Conservation (phyloP, 1,140 invertebrate species). For the Trypoxylus dichotomus region DNA sequence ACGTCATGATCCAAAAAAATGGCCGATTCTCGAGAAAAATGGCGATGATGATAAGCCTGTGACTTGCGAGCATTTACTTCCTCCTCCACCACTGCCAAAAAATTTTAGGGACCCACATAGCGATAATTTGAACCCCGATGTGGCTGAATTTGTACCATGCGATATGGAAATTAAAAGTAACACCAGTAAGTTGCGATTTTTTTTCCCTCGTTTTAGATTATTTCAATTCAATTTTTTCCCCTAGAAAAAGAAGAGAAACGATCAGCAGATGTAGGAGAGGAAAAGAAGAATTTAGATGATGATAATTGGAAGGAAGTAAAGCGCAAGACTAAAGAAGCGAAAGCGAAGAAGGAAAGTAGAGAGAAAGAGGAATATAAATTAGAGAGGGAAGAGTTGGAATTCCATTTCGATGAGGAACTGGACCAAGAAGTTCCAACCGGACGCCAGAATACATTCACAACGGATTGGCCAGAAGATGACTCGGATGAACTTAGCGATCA, state of each 20-base stretch:
- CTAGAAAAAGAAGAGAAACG: not conserved
- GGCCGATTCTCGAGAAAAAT: conserved; percentile 74
- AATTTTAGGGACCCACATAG: conserved; percentile 41
- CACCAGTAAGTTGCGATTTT: not conserved
- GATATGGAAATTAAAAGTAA: conserved; percentile 30
- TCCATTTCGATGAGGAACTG: conserved; percentile 96
- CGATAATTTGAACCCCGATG: conserved; percentile 74
- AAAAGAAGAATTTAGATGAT: conserved; percentile 27
- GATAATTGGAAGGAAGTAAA: conserved; percentile 50
- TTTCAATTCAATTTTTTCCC: not conserved
- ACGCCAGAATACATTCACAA: conserved; percentile 81
- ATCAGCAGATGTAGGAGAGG: not conserved
- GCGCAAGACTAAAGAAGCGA: conserved; percentile 52
- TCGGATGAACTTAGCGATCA: conserved; percentile 90
- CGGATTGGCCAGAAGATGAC: conserved; percentile 68
- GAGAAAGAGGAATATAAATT: conserved; percentile 39
- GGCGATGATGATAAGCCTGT: conserved; percentile 55
- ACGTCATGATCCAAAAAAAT: conserved; percentile 76
- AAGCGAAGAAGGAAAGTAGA: conserved; percentile 51
- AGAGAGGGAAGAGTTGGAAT: conserved; percentile 87
- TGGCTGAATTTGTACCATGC: conserved; percentile 79
- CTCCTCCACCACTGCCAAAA: conserved; percentile 67
- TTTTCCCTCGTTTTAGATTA: not conserved
- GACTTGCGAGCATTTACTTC: conserved; percentile 62
- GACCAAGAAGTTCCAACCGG: conserved; percentile 70